Percentiles rank a stretch among this genome's conserved stretches.
phyloP scores from a whole-genome alignment of 2,888 invertebrate species.

The Rhodophaea formosa region DNA sequence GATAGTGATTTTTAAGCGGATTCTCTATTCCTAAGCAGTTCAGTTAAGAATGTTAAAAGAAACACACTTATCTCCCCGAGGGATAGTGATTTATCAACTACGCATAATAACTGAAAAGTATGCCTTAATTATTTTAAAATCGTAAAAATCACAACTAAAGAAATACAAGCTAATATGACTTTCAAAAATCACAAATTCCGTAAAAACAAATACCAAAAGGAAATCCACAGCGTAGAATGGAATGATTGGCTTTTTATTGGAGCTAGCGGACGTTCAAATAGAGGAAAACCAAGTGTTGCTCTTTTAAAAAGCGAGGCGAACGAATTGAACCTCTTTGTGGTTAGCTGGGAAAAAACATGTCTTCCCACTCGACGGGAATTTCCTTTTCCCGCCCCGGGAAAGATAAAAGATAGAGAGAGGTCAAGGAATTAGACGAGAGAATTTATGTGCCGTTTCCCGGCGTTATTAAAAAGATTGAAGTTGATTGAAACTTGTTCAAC shows the following conservation, averaged over 20 bases:
- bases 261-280: background rate
- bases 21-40: too few species aligned
- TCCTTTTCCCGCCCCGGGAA: background rate
- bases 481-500: background rate
- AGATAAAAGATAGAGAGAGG: constrained; percentile 1
- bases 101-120: too few species aligned
- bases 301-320: constrained; percentile 9
- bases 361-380: constrained; percentile 8
- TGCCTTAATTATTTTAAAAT: too few species aligned
- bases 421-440: background rate
- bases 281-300: constrained; percentile 15
- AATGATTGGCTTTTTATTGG: background rate
- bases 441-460: background rate
- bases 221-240: background rate
- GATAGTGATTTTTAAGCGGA: too few species aligned
- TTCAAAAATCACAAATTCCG: background rate
- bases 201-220: background rate
- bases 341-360: constrained; percentile 17
- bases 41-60: too few species aligned
- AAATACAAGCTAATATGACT: background rate
- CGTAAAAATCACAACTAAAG: background rate
- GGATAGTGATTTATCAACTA: too few species aligned
- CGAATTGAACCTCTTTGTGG: constrained; percentile 14
- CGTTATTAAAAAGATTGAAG: background rate
- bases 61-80: too few species aligned